Percentiles rank a stretch among this genome's conserved stretches.
Conservation (phyloP, 1,140 invertebrate genomes). For the Drosophila orena region DNA sequence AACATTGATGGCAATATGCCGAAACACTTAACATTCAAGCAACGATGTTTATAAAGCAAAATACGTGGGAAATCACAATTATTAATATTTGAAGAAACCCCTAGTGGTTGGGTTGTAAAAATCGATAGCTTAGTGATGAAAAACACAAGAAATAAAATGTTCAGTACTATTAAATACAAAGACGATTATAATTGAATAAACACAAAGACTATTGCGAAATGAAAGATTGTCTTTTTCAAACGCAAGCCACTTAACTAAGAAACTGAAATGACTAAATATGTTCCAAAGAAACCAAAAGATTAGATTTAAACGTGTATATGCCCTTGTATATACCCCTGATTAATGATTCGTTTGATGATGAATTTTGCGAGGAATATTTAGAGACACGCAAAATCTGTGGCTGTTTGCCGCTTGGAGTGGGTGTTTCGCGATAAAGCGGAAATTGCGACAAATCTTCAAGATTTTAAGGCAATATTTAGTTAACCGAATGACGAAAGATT, state of each 20-base stretch:
- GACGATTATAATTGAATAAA: background rate
- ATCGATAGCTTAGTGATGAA: too few species aligned
- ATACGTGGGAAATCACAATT: background rate
- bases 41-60: background rate
- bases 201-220: background rate
- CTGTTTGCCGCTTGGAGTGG: constrained; percentile 8
- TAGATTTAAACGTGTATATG: background rate
- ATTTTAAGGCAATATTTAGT: constrained; percentile 20
- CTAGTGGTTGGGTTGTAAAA: too few species aligned
- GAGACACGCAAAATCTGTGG: background rate
- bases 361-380: background rate
- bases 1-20: constrained; percentile 11
- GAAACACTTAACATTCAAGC: constrained; percentile 15
- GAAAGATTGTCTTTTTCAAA: too few species aligned
- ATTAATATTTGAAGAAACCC: background rate
- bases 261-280: background rate
- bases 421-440: constrained; percentile 15
- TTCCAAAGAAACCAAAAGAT: background rate
- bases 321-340: background rate
- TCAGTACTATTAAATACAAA: too few species aligned
- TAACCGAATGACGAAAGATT: constrained; percentile 14
- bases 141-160: too few species aligned
- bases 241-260: too few species aligned
- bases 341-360: background rate
- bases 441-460: constrained; percentile 17